These are phyloP conservation scores for Gastrophysa polygoni DNA, from an alignment of 2,888 invertebrate species.

Conservation along the genomic window DNA sequence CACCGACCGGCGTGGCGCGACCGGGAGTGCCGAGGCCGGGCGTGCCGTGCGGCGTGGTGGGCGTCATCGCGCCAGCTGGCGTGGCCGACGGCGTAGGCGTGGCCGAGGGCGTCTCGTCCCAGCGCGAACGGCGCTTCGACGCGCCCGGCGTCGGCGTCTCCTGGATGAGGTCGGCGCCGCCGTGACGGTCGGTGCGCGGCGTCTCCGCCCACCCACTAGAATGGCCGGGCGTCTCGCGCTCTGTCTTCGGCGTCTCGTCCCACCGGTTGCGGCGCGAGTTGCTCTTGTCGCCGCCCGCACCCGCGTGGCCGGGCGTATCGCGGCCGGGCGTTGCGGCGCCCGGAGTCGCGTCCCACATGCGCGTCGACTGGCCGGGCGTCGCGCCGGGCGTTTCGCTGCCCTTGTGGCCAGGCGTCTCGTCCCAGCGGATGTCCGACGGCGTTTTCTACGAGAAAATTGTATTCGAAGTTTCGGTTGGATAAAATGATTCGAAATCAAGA, in stretches of 20 bases:
- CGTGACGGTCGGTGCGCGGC: slow-evolving; percentile 90
- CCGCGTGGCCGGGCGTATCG: slow-evolving; percentile 73
- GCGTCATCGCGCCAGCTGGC: slow-evolving; percentile 66
- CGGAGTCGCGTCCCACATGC: slow-evolving; percentile 97
- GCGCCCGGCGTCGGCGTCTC: slow-evolving; percentile 95
- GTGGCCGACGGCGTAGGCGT: slow-evolving; percentile 67
- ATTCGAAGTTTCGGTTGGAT: too few relatives aligned
- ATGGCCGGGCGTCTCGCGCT: slow-evolving; percentile 95
- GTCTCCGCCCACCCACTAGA: slow-evolving; percentile 98
- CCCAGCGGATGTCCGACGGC: slow-evolving; percentile 85
- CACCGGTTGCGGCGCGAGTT: slow-evolving; percentile 92
- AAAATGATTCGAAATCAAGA: too few relatives aligned
- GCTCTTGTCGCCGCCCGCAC: slow-evolving; percentile 58
- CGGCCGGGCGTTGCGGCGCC: slow-evolving; percentile 87
- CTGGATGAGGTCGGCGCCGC: slow-evolving; percentile 61
- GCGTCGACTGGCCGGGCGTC: slow-evolving; percentile 85
- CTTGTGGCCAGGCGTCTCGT: slow-evolving; percentile 90
- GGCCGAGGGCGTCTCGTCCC: slow-evolving; percentile 95
- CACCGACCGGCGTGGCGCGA: slow-evolving; percentile 84
- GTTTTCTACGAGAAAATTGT: slow-evolving; percentile 65
- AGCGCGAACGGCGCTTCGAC: slow-evolving; percentile 91
- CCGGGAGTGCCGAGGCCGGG: slow-evolving; percentile 81
- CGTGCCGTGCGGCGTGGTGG: slow-evolving; percentile 70
- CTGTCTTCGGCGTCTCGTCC: slow-evolving; percentile 99
- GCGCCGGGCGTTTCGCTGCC: slow-evolving; percentile 87